Evolutionary conservation across 2,113 vertebrate genomes (phyloP).

Genomic region (Centropus bengalensis): DNA sequence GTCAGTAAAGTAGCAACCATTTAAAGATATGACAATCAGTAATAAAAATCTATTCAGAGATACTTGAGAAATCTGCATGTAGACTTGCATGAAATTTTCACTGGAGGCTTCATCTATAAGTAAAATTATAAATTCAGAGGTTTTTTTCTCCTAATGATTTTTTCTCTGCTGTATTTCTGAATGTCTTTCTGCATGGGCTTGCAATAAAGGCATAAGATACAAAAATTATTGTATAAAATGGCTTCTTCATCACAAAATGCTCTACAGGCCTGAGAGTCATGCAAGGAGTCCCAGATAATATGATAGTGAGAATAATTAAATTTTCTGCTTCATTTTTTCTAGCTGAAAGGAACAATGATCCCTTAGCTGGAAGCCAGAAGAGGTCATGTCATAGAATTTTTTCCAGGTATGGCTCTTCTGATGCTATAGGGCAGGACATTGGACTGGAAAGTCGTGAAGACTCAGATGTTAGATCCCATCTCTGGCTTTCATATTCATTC

Average conservation of each 20-base stretch:
- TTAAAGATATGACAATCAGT: not conserved
- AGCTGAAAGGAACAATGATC: rapidly evolving
- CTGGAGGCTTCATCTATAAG: not conserved
- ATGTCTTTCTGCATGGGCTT: not conserved
- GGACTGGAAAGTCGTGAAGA: not conserved
- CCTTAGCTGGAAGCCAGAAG: not conserved
- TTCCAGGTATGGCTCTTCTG: not conserved
- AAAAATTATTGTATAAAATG: not conserved
- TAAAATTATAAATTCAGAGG: not conserved
- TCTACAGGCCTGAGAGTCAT: rapidly evolving
- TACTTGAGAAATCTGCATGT: not conserved
- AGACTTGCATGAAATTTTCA: not conserved
- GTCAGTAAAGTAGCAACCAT: not conserved
- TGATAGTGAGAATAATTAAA: not conserved
- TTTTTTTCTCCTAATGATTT: not conserved
- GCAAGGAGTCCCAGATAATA: rapidly evolving
- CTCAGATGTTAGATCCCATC: not conserved
- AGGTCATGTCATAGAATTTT: rapidly evolving
- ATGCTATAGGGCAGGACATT: not conserved
- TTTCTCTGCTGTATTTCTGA: not conserved
- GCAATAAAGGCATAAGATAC: not conserved
- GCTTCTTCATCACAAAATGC: not conserved
- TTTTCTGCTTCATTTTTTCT: not conserved
- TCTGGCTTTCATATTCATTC: not conserved
- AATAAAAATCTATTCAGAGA: not conserved